phyloP scores from a whole-genome alignment of 2,113 vertebrate species.

The Amazona vittata region DNA sequence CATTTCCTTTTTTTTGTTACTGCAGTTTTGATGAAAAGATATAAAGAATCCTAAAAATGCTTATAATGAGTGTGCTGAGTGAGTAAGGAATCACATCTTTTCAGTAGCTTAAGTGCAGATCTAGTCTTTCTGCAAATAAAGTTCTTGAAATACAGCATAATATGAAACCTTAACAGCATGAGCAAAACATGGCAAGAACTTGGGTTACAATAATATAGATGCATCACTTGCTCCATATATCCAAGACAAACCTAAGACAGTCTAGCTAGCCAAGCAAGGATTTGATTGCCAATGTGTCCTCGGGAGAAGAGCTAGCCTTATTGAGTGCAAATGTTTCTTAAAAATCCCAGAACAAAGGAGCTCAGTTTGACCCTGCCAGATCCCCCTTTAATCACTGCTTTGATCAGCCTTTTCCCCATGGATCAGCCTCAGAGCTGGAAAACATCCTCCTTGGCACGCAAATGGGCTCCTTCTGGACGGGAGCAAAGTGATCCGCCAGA shows the following conservation, averaged over 20 bases:
- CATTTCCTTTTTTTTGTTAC: not conserved
- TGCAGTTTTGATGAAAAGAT: not conserved
- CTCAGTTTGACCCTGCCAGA: constrained; percentile 56
- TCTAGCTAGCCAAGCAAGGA: constrained; percentile 5
- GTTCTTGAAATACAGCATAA: not conserved
- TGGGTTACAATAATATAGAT: not conserved
- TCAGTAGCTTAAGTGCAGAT: not conserved
- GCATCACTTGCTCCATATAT: not conserved
- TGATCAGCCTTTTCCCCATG: constrained; percentile 68
- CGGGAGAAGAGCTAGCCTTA: constrained; percentile 23
- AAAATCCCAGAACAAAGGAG: constrained; percentile 58
- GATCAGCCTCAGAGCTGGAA: not conserved
- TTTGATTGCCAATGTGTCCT: constrained; percentile 48
- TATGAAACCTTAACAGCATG: not conserved
- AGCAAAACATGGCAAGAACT: not conserved
- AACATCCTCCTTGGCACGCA: constrained; percentile 44
- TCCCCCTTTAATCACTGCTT: constrained; percentile 67
- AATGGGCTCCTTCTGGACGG: not conserved
- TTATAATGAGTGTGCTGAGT: not conserved
- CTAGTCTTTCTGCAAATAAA: not conserved
- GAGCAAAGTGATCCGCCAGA: not conserved
- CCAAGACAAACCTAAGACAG: not conserved
- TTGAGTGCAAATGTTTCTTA: constrained; percentile 23
- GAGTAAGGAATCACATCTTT: not conserved
- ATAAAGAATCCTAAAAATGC: not conserved